Conservation (phyloP, 2,888 invertebrate genomes). For the Coelinius sp. region DNA sequence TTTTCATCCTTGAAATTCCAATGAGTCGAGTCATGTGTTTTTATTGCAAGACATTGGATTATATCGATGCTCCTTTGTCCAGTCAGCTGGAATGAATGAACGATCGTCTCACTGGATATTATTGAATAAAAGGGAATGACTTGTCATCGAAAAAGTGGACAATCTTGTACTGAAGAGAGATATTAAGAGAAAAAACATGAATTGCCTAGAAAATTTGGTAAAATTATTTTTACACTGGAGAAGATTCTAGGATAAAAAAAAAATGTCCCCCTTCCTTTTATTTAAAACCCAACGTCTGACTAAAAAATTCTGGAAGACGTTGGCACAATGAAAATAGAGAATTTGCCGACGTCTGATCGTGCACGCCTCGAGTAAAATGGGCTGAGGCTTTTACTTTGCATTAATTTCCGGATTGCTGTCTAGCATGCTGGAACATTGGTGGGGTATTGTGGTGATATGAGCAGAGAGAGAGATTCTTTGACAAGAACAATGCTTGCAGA, state of each 20-base stretch:
- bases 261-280: background rate
- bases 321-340: constrained; percentile 7
- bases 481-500: constrained; percentile 39
- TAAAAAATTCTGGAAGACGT: constrained; percentile 23
- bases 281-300: background rate
- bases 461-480: constrained; percentile 17
- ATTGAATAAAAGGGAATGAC: background rate
- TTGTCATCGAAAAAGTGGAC: background rate
- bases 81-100: constrained; percentile 5
- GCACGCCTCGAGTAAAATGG: constrained; percentile 34
- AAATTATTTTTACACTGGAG: background rate
- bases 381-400: constrained; percentile 39
- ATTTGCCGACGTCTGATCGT: constrained; percentile 37
- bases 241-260: background rate
- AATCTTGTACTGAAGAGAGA: background rate
- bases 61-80: background rate
- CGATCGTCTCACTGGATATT: background rate
- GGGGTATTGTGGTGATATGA: constrained; percentile 2
- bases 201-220: background rate
- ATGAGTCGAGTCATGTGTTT: constrained; percentile 5
- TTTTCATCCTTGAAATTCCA: constrained; percentile 7
- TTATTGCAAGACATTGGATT: background rate
- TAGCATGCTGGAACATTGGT: constrained; percentile 7
- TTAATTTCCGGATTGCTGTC: constrained; percentile 45
- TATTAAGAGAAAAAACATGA: background rate